A percentile compares a stretch with the other conserved stretches of the same genome.
phyloP scores from a whole-genome alignment of 2,113 vertebrate species.

The Limnothrissa miodon region DNA sequence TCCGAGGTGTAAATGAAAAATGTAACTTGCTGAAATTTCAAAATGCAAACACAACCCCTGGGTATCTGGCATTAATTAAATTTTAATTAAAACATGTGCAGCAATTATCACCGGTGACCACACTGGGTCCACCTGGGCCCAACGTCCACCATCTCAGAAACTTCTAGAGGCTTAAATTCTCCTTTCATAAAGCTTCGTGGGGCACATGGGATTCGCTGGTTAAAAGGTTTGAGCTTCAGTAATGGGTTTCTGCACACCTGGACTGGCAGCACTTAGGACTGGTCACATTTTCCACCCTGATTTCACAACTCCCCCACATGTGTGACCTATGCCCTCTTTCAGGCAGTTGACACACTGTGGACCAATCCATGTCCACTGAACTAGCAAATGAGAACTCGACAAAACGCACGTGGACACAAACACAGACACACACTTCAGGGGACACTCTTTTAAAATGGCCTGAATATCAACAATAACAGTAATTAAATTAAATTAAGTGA shows the following conservation, averaged over 20 bases:
- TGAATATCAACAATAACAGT: neutral
- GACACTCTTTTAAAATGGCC: neutral
- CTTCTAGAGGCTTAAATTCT: neutral
- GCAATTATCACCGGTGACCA: neutral
- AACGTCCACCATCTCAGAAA: neutral
- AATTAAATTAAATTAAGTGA: neutral
- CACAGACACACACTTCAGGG: neutral
- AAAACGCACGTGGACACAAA: neutral
- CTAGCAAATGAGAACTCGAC: neutral
- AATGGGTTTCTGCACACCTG: constrained; percentile 16
- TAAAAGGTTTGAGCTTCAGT: neutral
- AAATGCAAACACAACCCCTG: constrained; percentile 1
- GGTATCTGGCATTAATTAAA: neutral
- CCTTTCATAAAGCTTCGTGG: neutral
- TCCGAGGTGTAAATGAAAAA: neutral
- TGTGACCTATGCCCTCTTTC: neutral
- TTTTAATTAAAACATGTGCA: constrained; percentile 16
- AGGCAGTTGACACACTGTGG: neutral
- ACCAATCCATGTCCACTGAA: neutral
- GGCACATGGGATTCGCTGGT: neutral
- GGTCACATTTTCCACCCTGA: constrained; percentile 17
- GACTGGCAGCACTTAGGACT: neutral
- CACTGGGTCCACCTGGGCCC: neutral
- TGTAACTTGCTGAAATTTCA: neutral
- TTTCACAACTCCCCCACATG: neutral